Percentiles rank a stretch among this genome's conserved stretches.
Evolutionary conservation across 2,888 invertebrate genomes (phyloP).

Genomic region (Polylopha cassiicola): DNA sequence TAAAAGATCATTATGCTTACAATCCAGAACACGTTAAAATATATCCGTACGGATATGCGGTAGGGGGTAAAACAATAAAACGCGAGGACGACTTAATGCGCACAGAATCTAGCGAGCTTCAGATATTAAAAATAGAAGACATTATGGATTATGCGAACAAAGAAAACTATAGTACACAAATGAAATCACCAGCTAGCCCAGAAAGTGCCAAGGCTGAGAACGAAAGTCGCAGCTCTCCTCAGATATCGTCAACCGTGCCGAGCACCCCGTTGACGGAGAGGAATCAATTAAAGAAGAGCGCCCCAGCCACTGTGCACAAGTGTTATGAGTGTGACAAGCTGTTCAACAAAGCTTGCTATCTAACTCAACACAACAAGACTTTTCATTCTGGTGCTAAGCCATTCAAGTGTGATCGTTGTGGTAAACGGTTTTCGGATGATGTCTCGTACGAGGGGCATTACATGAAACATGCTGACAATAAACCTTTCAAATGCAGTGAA

Average conservation of each 20-base stretch:
- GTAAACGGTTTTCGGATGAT: constrained; percentile 88
- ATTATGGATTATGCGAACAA: constrained; percentile 75
- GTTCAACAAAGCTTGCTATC: constrained; percentile 91
- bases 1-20: constrained; percentile 61
- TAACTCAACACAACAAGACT: constrained; percentile 93
- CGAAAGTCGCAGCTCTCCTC: constrained; percentile 55
- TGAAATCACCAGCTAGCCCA: constrained; percentile 71
- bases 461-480: constrained; percentile 86
- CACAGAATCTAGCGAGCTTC: constrained; percentile 53
- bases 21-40: constrained; percentile 52
- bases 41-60: constrained; percentile 58
- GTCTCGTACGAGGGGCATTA: constrained; percentile 84
- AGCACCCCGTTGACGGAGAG: constrained; percentile 64
- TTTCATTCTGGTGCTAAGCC: constrained; percentile 92
- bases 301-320: constrained; percentile 71
- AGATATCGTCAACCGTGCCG: constrained; percentile 60
- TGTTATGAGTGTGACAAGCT: constrained; percentile 90
- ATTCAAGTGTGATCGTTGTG: constrained; percentile 89
- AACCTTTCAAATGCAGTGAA: constrained; percentile 89
- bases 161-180: constrained; percentile 67
- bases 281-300: constrained; percentile 56
- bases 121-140: constrained; percentile 67
- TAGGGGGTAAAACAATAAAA: constrained; percentile 65
- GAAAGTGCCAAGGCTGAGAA: constrained; percentile 65
- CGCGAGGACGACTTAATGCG: constrained; percentile 50